Evolutionary conservation across 2,888 invertebrate species (phyloP).

Genomic region (Xestia xanthographa): DNA sequence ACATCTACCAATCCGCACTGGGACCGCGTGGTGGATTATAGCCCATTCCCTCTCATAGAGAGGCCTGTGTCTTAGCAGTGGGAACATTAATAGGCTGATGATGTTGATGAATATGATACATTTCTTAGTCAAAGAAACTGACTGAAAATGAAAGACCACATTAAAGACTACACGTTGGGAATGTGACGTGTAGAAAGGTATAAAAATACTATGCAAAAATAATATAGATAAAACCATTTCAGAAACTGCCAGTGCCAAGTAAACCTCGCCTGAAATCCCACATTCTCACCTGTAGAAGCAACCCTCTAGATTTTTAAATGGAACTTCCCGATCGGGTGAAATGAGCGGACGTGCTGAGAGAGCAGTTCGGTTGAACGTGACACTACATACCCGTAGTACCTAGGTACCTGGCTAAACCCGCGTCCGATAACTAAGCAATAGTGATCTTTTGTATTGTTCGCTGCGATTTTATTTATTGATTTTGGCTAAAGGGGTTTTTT

Average conservation of each 20-base stretch:
- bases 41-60: no score
- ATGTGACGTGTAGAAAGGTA: no score
- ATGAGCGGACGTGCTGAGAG: constrained; percentile 65
- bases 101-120: neutral
- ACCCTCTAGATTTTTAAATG: constrained; percentile 63
- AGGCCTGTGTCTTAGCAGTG: no score
- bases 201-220: constrained; percentile 7
- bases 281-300: constrained; percentile 1
- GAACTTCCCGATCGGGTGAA: constrained; percentile 57
- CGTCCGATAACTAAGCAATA: constrained; percentile 16
- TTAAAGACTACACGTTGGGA: no score
- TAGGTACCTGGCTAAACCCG: constrained; percentile 23
- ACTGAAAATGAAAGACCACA: neutral
- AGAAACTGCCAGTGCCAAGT: neutral
- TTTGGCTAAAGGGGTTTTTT: neutral
- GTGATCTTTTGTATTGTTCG: constrained; percentile 17
- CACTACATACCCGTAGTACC: constrained; percentile 56
- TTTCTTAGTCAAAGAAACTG: neutral
- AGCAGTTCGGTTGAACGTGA: constrained; percentile 56
- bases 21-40: no score
- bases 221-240: neutral
- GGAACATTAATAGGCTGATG: no score
- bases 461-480: constrained; percentile 23
- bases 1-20: no score
- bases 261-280: neutral